Evolutionary conservation across 2,888 invertebrate species (phyloP), one percentile per base, ranked within the genome.

Genomic region (Morpho helenor): DNA sequence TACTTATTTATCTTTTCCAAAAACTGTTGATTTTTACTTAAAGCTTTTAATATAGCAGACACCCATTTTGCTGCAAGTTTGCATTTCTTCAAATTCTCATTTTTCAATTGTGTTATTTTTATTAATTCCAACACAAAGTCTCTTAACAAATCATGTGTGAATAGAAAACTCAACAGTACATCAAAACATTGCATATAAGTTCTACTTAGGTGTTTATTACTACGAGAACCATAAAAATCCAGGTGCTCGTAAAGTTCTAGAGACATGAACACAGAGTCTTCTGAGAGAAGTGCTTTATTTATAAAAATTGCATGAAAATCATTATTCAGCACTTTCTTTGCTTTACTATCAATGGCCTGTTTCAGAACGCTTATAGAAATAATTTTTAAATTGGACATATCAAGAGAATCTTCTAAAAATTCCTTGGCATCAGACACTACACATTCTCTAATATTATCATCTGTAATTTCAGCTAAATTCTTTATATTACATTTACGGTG

Each of bases 21-120:
- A 68, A 85, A 84, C 7, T 77, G 65, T 64, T 83, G 82, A 1
- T 84, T 79, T 73, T 85, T 91, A 49, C 80, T 69, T 39, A 85
- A 75, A 61, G 91, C 84, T 57, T 76, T 75, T 49, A 88, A 77
- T 65, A 93, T 89, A 68, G 91, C 82, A 53, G 84, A 85, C 22
- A 91, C 75, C 93, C 93, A 93, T 40, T 91, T 73, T n/a, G 92
- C 87, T 64, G 92, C 90, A 22, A 91, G 73, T 7, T 76, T 69
- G 46, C 82, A 74, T 71, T 74, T 90, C 16, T 76, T 68, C 7
- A 68, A 63, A 39, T 71, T 70, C 54, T 73, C 73, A 50, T 78
- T 71, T 57, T 73, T 72, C 56, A 73, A 70, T 63, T 88, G 76
- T 23, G 89, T 81, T 48, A 91, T 68, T 60, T 82, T 75, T 31